These are phyloP conservation scores for Papilio gigon DNA, from an alignment of 2,888 invertebrate genomes.

Conservation along the genomic window DNA sequence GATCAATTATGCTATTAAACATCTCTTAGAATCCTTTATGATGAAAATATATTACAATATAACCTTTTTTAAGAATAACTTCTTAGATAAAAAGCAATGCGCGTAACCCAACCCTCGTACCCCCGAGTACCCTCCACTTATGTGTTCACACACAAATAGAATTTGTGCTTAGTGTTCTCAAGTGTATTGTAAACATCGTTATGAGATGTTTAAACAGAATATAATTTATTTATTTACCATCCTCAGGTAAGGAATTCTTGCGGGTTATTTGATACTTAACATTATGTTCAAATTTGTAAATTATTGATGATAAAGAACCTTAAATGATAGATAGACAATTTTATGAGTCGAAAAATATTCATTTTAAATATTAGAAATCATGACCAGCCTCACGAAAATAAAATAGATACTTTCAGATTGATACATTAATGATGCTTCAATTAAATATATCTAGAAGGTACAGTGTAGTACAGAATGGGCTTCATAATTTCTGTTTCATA, in stretches of 20 bases:
- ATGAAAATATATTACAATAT: not conserved
- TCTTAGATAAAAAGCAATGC: not conserved
- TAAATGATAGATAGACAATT: too few relatives aligned
- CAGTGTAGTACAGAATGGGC: too few relatives aligned
- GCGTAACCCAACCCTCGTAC: slow-evolving; percentile 4
- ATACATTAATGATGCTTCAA: too few relatives aligned
- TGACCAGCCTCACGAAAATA: too few relatives aligned
- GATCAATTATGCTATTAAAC: too few relatives aligned
- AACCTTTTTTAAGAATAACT: not conserved
- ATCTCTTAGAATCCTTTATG: too few relatives aligned
- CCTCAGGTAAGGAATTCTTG: slow-evolving; percentile 5
- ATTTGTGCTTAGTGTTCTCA: slow-evolving; percentile 31
- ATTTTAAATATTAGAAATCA: too few relatives aligned
- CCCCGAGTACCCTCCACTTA: slow-evolving; percentile 9
- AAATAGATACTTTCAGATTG: too few relatives aligned
- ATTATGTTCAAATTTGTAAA: not conserved
- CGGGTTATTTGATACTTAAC: not conserved
- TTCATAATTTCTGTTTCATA: too few relatives aligned
- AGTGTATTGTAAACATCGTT: slow-evolving; percentile 40
- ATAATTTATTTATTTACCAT: slow-evolving; percentile 21
- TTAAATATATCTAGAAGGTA: too few relatives aligned
- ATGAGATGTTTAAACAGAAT: slow-evolving; percentile 31
- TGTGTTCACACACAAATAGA: slow-evolving; percentile 31
- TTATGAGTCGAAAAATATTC: too few relatives aligned
- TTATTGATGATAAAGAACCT: too few relatives aligned